phyloP scores from a whole-genome alignment of 92 coral and sea anemone species.

The Actinernus sp. region DNA sequence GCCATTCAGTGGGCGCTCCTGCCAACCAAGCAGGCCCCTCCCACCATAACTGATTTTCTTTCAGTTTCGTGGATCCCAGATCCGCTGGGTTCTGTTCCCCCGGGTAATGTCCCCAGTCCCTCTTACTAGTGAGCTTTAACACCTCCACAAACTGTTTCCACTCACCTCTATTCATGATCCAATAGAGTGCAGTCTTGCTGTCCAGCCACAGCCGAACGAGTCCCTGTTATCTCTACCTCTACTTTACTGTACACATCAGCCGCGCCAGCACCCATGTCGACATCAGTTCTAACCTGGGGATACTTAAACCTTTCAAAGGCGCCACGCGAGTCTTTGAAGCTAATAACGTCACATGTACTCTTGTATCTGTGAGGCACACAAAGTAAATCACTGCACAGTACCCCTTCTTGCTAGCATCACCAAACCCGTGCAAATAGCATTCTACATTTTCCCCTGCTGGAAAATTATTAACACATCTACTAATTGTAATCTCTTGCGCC shows the following conservation, averaged over 20 bases:
- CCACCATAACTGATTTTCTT: too few species aligned
- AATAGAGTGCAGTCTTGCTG: constrained; percentile 26
- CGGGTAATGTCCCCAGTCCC: constrained; percentile 55
- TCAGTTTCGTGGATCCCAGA: too few species aligned
- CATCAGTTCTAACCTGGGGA: background rate
- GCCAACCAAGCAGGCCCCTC: too few species aligned
- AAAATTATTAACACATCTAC: constrained; percentile 1
- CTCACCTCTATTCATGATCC: constrained; percentile 22
- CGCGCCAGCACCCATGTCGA: background rate
- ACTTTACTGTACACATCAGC: constrained; percentile 7
- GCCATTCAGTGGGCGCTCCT: too few species aligned
- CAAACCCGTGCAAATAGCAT: constrained; percentile 5
- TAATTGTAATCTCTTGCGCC: background rate
- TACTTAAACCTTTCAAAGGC: background rate
- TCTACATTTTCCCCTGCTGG: constrained; percentile 1
- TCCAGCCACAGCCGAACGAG: constrained; percentile 7
- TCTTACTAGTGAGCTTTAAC: constrained; percentile 20
- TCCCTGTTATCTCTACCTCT: too few species aligned
- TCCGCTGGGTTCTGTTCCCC: constrained; percentile 70
- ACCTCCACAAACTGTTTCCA: too few species aligned
- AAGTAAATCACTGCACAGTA: constrained; percentile 3
- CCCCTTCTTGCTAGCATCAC: constrained; percentile 2
- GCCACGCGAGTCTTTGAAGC: constrained; percentile 17
- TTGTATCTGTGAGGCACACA: background rate
- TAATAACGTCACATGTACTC: background rate